phyloP scores from a whole-genome alignment of 1,140 invertebrate species.

The Drosophila watanabei region DNA sequence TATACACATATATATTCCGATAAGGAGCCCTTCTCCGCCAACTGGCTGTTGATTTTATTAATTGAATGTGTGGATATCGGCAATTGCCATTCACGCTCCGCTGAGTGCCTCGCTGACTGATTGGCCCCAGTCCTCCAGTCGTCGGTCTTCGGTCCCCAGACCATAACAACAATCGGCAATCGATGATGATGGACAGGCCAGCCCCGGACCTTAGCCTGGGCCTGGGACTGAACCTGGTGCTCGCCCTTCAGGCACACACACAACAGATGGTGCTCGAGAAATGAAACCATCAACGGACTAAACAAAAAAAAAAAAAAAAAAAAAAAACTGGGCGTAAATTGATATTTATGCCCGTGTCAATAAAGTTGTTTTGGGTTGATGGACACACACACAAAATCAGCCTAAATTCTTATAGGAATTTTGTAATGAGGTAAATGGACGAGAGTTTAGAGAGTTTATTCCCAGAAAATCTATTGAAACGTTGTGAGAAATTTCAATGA shows the following conservation, averaged over 20 bases:
- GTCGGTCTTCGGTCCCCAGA: conserved; percentile 2
- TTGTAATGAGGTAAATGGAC: conserved; percentile 48
- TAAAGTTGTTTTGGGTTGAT: conserved; percentile 47
- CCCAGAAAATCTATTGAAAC: neutral
- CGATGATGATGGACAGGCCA: conserved; percentile 61
- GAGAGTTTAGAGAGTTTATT: neutral
- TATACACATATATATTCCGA: conserved; percentile 22
- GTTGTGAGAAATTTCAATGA: too few relatives aligned
- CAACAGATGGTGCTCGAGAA: conserved; percentile 52
- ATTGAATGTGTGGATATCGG: conserved; percentile 81
- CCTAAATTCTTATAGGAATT: conserved; percentile 21
- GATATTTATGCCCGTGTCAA: conserved; percentile 56
- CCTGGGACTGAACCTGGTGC: conserved; percentile 22
- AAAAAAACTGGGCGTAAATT: conserved; percentile 61
- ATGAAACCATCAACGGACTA: conserved; percentile 39
- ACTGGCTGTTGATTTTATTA: conserved; percentile 76
- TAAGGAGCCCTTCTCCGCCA: conserved; percentile 30
- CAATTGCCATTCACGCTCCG: conserved; percentile 80
- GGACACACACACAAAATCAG: conserved; percentile 27
- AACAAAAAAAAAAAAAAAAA: conserved; percentile 19
- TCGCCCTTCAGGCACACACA: conserved; percentile 40
- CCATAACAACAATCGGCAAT: conserved; percentile 27
- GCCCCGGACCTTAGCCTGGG: conserved; percentile 36
- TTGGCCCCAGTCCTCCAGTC: conserved; percentile 41
- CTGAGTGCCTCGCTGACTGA: conserved; percentile 80